These are phyloP conservation scores for Saguinus imperator DNA, from an alignment of 2,113 vertebrate species.

Conservation along the genomic window DNA sequence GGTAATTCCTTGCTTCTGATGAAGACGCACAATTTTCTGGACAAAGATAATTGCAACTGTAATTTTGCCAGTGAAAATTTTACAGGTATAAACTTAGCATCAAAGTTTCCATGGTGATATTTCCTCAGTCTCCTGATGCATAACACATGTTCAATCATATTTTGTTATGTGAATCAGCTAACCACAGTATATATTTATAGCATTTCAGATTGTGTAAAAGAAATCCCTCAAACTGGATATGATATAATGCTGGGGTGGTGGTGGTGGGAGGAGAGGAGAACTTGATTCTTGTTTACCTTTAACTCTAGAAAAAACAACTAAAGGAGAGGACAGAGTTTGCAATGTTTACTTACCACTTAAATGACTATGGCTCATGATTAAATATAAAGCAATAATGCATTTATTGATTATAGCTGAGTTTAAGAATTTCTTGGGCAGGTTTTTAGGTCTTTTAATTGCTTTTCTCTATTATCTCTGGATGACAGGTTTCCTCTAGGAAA, in stretches of 20 bases:
- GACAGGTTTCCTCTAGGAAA: not conserved
- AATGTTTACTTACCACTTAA: not conserved
- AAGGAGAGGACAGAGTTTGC: not conserved
- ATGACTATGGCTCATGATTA: not conserved
- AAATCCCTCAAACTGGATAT: not conserved
- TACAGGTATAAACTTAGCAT: not conserved
- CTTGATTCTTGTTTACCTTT: not conserved
- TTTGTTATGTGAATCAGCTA: not conserved
- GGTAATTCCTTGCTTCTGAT: not conserved
- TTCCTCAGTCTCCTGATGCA: not conserved
- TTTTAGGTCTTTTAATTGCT: not conserved
- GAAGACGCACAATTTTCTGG: not conserved
- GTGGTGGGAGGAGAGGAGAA: too few species aligned
- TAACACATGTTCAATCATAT: not conserved
- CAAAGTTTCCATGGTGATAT: not conserved
- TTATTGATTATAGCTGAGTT: not conserved
- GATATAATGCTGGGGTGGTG: not conserved
- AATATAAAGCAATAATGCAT: not conserved
- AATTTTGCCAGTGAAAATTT: not conserved
- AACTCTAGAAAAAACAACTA: not conserved
- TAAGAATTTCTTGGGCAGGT: not conserved
- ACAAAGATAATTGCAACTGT: not conserved
- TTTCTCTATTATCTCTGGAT: not conserved
- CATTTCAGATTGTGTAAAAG: not conserved
- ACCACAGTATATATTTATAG: not conserved